Percentiles rank a stretch among this genome's conserved stretches.
Conservation (phyloP, 2,113 vertebrate species). For the Charadrius vociferus region DNA sequence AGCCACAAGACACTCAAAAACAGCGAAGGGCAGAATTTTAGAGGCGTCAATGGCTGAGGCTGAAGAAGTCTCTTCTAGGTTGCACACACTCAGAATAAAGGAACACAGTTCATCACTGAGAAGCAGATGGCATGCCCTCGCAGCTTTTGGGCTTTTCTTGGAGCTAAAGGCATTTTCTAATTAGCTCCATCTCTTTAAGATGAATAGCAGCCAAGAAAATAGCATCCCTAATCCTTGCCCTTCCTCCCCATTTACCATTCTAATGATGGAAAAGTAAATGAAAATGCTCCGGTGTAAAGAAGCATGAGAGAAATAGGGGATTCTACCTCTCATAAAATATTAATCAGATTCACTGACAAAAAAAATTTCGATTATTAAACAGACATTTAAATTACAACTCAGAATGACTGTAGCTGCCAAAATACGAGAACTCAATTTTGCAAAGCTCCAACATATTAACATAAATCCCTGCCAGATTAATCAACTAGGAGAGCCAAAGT, state of each 20-base stretch:
- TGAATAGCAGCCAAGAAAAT: neutral
- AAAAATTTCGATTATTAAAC: neutral
- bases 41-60: neutral
- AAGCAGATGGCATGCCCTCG: neutral
- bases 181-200: neutral
- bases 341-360: neutral
- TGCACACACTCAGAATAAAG: neutral
- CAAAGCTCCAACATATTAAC: neutral
- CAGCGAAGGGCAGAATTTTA: neutral
- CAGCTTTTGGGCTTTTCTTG: neutral
- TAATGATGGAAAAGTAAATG: neutral
- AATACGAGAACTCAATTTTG: neutral
- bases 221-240: neutral
- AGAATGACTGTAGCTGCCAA: neutral
- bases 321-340: neutral
- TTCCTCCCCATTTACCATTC: neutral
- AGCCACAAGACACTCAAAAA: neutral
- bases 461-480: neutral
- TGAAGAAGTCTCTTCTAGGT: neutral
- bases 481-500: neutral
- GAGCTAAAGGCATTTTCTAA: neutral
- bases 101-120: neutral
- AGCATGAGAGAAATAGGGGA: neutral
- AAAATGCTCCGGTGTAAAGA: neutral
- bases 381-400: neutral